Evolutionary conservation across 2,888 invertebrate genomes (phyloP).

Genomic region (Phyto melanocephala): DNA sequence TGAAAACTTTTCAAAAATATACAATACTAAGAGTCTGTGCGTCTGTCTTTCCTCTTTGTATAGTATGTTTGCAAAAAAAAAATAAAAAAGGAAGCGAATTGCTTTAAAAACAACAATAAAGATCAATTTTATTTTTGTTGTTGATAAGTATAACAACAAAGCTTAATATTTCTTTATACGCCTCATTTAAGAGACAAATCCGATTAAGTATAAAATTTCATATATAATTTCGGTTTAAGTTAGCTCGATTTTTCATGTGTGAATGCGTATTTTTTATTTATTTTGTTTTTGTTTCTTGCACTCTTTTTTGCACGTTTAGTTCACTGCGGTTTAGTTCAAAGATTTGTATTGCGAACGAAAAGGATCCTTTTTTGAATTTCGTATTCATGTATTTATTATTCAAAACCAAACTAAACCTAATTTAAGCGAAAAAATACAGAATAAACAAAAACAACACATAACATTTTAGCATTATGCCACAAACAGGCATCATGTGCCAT

Average conservation of each 20-base stretch:
- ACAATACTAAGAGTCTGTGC: background rate
- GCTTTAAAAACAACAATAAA: background rate
- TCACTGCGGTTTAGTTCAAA: constrained; percentile 63
- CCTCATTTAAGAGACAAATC: constrained; percentile 65
- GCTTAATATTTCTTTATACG: constrained; percentile 63
- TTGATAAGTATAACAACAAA: constrained; percentile 47
- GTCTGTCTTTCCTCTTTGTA: too few species aligned
- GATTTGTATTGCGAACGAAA: background rate
- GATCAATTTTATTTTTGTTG: background rate
- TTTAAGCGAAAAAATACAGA: constrained; percentile 4
- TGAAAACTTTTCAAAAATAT: background rate
- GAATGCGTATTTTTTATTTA: constrained; percentile 3
- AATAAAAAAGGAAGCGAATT: background rate
- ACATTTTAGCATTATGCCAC: constrained; percentile 34
- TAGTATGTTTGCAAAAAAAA: too few species aligned
- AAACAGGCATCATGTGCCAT: constrained; percentile 33
- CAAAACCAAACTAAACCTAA: constrained; percentile 1
- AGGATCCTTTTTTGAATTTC: constrained; percentile 47
- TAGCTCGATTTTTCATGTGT: constrained; percentile 41
- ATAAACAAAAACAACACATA: background rate
- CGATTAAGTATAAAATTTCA: constrained; percentile 65
- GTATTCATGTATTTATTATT: background rate
- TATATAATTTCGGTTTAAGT: constrained; percentile 57
- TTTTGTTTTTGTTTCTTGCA: background rate
- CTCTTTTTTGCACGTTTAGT: constrained; percentile 9